These are phyloP conservation scores for Gyrodactylus salaris DNA, from an alignment of 1,140 invertebrate genomes.

Conservation along the genomic window DNA sequence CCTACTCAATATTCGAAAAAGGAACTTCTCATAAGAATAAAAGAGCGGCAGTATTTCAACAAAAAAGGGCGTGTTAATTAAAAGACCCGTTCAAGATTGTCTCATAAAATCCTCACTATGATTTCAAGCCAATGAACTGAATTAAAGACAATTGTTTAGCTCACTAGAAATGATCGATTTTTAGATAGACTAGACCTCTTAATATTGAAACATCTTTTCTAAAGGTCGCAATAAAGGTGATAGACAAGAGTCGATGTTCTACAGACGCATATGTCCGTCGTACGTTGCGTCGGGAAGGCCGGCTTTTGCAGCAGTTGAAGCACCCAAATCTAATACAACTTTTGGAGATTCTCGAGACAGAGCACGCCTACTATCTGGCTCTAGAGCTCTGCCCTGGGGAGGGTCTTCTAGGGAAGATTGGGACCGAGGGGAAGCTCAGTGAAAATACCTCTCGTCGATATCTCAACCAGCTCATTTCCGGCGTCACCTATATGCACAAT, in stretches of 20 bases:
- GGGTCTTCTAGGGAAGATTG: slow-evolving; percentile 18
- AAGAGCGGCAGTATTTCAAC: no score
- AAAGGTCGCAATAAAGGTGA: slow-evolving; percentile 18
- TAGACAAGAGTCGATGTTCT: slow-evolving; percentile 17
- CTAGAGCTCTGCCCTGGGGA: slow-evolving; percentile 17
- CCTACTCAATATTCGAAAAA: no score
- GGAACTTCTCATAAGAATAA: no score
- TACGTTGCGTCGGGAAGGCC: slow-evolving; percentile 17
- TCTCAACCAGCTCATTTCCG: slow-evolving; percentile 17
- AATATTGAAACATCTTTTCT: neutral
- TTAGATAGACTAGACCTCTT: no score
- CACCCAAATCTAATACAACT: slow-evolving; percentile 17
- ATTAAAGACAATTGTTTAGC: no score
- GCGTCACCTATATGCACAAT: slow-evolving; percentile 17
- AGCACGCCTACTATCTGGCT: slow-evolving; percentile 19
- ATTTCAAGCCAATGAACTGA: no score
- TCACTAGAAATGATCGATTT: no score
- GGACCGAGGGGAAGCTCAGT: slow-evolving; percentile 13
- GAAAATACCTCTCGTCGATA: slow-evolving; percentile 15
- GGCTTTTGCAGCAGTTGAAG: slow-evolving; percentile 15
- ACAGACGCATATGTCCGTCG: slow-evolving; percentile 17
- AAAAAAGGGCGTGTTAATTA: no score
- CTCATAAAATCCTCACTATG: no score
- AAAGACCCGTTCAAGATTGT: no score
- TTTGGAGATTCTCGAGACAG: slow-evolving; percentile 18